phyloP scores from a whole-genome alignment of 2,113 vertebrate species.

The Menura novaehollandiae region DNA sequence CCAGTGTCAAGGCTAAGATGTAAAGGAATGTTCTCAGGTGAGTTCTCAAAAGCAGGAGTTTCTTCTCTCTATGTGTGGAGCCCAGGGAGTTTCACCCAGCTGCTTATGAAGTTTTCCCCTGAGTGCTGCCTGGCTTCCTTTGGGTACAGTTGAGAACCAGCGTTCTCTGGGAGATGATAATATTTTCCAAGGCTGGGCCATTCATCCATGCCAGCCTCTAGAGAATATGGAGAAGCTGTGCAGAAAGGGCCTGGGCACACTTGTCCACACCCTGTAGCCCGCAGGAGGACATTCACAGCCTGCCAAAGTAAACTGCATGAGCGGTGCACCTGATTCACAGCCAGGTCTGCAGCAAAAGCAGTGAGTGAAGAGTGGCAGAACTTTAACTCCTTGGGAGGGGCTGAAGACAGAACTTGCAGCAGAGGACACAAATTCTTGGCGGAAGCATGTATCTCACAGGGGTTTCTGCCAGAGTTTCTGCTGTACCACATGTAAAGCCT shows the following conservation, averaged over 20 bases:
- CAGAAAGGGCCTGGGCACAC: neutral
- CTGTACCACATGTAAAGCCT: neutral
- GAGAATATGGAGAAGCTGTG: neutral
- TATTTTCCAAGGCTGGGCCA: slow-evolving; percentile 39
- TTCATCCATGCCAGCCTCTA: neutral
- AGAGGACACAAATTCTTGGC: neutral
- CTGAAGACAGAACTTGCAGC: neutral
- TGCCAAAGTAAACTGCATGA: slow-evolving; percentile 42
- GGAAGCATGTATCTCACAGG: neutral
- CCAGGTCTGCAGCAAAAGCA: neutral
- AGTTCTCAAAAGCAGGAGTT: neutral
- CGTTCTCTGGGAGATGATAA: neutral
- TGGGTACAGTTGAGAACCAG: neutral
- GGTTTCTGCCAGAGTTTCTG: neutral
- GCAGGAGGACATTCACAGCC: neutral
- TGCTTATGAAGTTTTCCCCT: neutral
- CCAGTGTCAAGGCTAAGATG: neutral
- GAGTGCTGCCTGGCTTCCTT: neutral
- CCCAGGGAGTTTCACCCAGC: neutral
- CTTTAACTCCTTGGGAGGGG: neutral
- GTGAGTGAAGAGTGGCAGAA: neutral
- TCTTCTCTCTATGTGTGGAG: neutral
- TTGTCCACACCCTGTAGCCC: neutral
- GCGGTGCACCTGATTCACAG: neutral
- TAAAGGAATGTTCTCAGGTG: neutral